Base-by-base conservation (phyloP, 2,797 vertebrate genomes). In the Cyprinodon diabolis region DNA sequence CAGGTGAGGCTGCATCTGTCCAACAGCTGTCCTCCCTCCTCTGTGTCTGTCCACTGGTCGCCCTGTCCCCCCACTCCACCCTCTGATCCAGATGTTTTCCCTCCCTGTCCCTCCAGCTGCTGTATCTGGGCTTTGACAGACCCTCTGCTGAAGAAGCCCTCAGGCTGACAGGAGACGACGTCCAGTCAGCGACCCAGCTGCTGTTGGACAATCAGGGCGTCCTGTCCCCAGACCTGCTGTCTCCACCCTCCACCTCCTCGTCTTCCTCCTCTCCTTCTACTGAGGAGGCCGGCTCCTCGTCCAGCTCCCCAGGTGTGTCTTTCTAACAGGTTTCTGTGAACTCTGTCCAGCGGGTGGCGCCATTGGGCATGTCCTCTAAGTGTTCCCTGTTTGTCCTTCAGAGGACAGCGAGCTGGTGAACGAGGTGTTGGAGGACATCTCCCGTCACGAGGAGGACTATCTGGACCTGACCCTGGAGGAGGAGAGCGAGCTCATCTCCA, bases 391-490 rank as follows among this genome's bases (percentile, higher is more conserved):
- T 69, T 12, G 63, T 14, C 52, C 25, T 14, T 45, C 88, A 95
- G 96, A 79, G 90, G 97, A 99, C 17, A 90, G 81, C 0, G 95
- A 98, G 85, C 91, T 96, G 43, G 95, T 99, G 66, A 97, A 95
- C 15, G 97, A 99, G 88, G 96, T 98, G 10, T 65, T 99, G 85
- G 96, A 96, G 69, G 97, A 99, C 88, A 97, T 99, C 49, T 95
- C 97, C 1, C 95, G 91, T 21, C 97, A 99, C 0, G 97, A 99
- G 86, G 98, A 99, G 67, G 98, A 99, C 75, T 98, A 99, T 83
- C 95, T 99, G 65, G 97, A 99, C 87, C 93, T 97, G 75, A 97
- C 96, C 0, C 94, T 99, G 83, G 97, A 99, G 77, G 97, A 99
- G 15, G 98, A 99, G 87, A 92, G 90, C 4, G 80, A 96, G 66